These are phyloP conservation scores for Athripsodes cinereus DNA, from an alignment of 2,888 invertebrate species.

Conservation along the genomic window DNA sequence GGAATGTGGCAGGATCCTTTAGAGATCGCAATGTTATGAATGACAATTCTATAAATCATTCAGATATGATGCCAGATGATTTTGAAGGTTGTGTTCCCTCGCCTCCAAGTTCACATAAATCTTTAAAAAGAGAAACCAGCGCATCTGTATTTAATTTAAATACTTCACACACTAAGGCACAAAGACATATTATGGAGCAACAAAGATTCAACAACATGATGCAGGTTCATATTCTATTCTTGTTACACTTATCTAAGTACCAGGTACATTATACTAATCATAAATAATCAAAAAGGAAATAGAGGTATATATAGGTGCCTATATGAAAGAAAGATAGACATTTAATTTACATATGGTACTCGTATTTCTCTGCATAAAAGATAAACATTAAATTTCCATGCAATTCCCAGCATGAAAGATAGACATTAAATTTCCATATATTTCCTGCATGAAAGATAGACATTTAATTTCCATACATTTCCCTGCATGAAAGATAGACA, in stretches of 20 bases:
- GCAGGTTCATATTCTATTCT: conserved; percentile 43
- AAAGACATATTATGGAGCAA: conserved; percentile 33
- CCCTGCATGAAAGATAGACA: too few species aligned
- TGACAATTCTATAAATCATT: conserved; percentile 28
- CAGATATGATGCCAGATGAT: conserved; percentile 20
- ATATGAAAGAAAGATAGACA: too few species aligned
- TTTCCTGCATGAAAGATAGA: too few species aligned
- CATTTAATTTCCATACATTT: too few species aligned
- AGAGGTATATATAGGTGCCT: too few species aligned
- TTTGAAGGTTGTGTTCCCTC: conserved; percentile 42
- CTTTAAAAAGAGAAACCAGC: conserved; percentile 44
- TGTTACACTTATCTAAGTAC: too few species aligned
- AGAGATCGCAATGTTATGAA: conserved; percentile 23
- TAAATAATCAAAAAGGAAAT: conserved; percentile 7
- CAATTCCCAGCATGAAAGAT: too few species aligned
- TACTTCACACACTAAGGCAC: conserved; percentile 29
- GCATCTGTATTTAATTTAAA: conserved; percentile 53
- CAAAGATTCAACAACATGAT: conserved; percentile 47
- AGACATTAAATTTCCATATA: too few species aligned
- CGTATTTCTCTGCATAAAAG: too few species aligned
- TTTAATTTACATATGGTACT: too few species aligned
- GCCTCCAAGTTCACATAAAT: conserved; percentile 41
- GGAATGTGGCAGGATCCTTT: conserved; percentile 23
- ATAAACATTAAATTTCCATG: too few species aligned
- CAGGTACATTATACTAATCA: too few species aligned